phyloP scores from a whole-genome alignment of 2,113 vertebrate species.

The Poeciliopsis occidentalis region DNA sequence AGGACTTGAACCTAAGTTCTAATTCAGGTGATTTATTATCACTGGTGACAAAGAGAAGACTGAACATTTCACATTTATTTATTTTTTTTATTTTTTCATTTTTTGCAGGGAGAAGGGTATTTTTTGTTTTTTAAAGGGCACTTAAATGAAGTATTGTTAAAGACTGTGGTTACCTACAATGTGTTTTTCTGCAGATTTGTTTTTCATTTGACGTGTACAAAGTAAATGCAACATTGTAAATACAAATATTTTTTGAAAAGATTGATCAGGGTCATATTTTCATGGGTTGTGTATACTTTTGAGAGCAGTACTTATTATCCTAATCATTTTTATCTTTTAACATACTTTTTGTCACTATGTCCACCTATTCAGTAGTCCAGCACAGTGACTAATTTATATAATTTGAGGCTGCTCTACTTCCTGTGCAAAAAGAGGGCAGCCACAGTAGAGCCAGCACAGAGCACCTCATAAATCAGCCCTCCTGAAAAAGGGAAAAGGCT shows the following conservation, averaged over 20 bases:
- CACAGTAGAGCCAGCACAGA: constrained; percentile 57
- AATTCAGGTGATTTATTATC: not conserved
- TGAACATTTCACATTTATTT: not conserved
- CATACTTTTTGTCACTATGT: constrained; percentile 20
- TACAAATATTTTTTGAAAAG: not conserved
- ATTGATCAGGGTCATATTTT: not conserved
- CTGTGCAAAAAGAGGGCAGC: constrained; percentile 57
- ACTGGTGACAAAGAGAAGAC: not conserved
- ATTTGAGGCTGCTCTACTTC: constrained; percentile 69
- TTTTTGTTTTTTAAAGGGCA: no score
- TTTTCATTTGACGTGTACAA: not conserved
- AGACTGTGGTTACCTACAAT: not conserved
- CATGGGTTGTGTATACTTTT: not conserved
- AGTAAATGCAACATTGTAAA: not conserved
- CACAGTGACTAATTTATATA: constrained; percentile 48
- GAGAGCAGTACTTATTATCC: not conserved
- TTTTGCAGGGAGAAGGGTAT: no score
- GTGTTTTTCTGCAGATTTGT: not conserved
- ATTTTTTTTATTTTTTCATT: no score
- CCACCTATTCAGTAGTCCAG: constrained; percentile 35
- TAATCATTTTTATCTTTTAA: not conserved
- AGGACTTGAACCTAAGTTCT: not conserved
- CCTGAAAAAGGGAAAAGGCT: constrained; percentile 55
- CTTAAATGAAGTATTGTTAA: not conserved
- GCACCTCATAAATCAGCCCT: constrained; percentile 76